Evolutionary conservation across 2,888 invertebrate species (phyloP).

Genomic region (Archips xylosteana): DNA sequence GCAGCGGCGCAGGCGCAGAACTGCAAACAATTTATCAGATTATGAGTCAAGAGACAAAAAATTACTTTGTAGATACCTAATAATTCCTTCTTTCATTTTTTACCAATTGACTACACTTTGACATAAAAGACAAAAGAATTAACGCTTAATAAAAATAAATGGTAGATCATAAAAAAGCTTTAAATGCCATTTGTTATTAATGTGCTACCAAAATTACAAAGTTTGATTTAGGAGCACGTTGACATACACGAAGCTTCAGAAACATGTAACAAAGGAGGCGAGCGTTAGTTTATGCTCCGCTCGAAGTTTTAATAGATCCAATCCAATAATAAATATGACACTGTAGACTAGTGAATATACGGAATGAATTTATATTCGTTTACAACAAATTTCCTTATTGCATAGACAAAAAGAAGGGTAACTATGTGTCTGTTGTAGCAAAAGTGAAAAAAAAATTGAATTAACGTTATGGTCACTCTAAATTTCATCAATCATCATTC

Average conservation of each 20-base stretch:
- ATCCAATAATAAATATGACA: constrained; percentile 9
- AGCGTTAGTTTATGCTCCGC: constrained; percentile 7
- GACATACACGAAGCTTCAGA: constrained; percentile 1
- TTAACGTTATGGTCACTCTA: too few species aligned
- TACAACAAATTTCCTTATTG: too few species aligned
- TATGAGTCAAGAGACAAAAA: constrained; percentile 38
- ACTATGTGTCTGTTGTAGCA: too few species aligned
- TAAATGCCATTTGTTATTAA: not conserved
- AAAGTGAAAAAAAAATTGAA: too few species aligned
- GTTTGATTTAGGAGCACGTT: constrained; percentile 15
- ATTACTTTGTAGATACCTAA: not conserved
- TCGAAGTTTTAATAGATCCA: constrained; percentile 2
- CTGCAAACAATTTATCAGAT: constrained; percentile 70
- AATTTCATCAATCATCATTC: too few species aligned
- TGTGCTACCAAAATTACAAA: constrained; percentile 16
- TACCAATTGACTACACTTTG: not conserved
- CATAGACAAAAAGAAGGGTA: too few species aligned
- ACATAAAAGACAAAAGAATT: not conserved
- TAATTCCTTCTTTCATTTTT: too few species aligned
- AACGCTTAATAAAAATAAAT: not conserved
- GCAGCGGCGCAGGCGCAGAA: constrained; percentile 66
- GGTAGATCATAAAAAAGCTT: not conserved
- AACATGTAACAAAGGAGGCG: constrained; percentile 10
- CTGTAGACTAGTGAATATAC: constrained; percentile 42
- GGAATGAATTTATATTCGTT: too few species aligned